Evolutionary conservation across 2,113 vertebrate genomes (phyloP).

Genomic region (Oreochromis niloticus): DNA sequence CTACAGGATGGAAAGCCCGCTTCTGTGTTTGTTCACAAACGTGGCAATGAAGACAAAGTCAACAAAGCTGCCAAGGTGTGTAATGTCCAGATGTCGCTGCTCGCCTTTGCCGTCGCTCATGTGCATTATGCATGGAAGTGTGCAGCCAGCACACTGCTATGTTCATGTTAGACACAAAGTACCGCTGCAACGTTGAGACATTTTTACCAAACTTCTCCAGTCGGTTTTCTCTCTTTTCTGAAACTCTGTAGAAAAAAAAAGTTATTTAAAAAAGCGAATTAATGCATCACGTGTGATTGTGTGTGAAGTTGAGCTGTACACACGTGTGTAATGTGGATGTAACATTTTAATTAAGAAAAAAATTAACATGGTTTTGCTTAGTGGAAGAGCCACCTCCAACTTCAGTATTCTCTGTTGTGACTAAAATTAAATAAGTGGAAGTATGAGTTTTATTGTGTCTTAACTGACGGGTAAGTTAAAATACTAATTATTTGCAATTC

Average conservation of each 20-base stretch:
- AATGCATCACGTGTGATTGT: background rate
- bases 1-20: constrained; percentile 82
- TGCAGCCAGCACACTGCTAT: background rate
- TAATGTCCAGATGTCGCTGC: background rate
- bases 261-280: background rate
- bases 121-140: background rate
- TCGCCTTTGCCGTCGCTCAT: background rate
- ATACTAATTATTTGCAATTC: background rate
- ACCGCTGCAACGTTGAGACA: background rate
- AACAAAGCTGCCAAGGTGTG: constrained; percentile 89
- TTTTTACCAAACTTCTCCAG: background rate
- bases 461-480: rapidly evolving
- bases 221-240: background rate
- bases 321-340: background rate
- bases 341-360: background rate
- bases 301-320: background rate
- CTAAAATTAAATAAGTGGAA: background rate
- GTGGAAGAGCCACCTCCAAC: background rate
- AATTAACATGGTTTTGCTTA: rapidly evolving
- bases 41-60: constrained; percentile 88
- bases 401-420: background rate
- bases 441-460: background rate
- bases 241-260: rapidly evolving
- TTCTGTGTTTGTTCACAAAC: constrained; percentile 90
- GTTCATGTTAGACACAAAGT: background rate